Conservation (phyloP, 2,113 vertebrate species). For the Gnathonemus echidnorhynchus region DNA sequence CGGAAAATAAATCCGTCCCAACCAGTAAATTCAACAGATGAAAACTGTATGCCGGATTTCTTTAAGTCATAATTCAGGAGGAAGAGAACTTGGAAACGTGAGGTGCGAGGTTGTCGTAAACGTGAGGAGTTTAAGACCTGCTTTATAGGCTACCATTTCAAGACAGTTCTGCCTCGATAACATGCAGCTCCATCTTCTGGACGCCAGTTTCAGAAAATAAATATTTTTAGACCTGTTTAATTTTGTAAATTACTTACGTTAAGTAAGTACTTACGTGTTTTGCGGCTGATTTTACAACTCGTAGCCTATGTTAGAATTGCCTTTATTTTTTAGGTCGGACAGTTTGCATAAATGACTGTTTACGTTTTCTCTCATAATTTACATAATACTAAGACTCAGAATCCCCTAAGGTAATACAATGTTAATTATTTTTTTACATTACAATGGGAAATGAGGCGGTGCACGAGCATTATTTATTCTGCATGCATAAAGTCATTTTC, state of each 20-base stretch:
- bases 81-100: neutral
- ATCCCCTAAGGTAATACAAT: neutral
- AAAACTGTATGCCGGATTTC: neutral
- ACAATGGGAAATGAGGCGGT: slow-evolving; percentile 7
- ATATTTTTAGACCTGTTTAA: neutral
- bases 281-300: neutral
- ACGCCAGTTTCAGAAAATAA: slow-evolving; percentile 1
- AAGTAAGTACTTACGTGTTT: neutral
- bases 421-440: slow-evolving; percentile 15
- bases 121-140: neutral
- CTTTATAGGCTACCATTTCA: slow-evolving; percentile 1
- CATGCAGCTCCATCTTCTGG: slow-evolving; percentile 32
- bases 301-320: neutral
- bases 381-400: neutral
- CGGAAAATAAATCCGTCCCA: neutral
- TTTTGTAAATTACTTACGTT: neutral
- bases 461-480: slow-evolving; percentile 12
- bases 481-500: slow-evolving; percentile 11
- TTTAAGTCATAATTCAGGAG: neutral
- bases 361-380: neutral
- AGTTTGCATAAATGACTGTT: neutral
- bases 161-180: neutral
- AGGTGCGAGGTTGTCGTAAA: neutral
- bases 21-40: neutral
- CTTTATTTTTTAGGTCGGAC: neutral